Conservation (phyloP, 2,113 vertebrate genomes). For the Serinus canaria region DNA sequence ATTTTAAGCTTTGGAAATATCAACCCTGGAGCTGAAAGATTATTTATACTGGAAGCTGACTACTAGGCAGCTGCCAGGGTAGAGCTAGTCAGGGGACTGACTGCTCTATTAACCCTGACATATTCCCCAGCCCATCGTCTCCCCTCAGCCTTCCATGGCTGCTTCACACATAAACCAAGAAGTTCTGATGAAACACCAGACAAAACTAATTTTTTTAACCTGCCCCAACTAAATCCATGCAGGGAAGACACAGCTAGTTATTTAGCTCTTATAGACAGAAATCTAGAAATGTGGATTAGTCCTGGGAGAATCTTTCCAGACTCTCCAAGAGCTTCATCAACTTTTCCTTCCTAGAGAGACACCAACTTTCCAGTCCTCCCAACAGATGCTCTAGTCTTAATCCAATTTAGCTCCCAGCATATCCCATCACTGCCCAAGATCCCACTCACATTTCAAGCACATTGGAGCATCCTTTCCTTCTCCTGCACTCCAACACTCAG, state of each 20-base stretch:
- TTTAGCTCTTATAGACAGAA: not conserved
- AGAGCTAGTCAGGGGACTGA: conserved; percentile 12
- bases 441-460: not conserved
- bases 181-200: not conserved
- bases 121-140: not conserved
- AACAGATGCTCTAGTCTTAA: not conserved
- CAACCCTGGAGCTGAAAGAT: not conserved
- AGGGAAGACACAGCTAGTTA: not conserved
- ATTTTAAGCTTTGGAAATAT: conserved; percentile 57
- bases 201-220: not conserved
- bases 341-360: not conserved
- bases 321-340: not conserved
- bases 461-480: not conserved
- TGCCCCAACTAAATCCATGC: not conserved
- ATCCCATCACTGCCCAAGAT: not conserved
- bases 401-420: not conserved
- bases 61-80: conserved; percentile 29
- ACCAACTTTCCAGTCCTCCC: not conserved
- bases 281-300: not conserved
- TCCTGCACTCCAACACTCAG: not conserved
- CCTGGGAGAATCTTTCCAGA: not conserved
- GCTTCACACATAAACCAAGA: not conserved
- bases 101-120: conserved; percentile 11
- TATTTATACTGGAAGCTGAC: conserved; percentile 59
- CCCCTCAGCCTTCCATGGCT: not conserved